Base-by-base conservation (phyloP, 1,140 invertebrate genomes). In the Drepana arcuata region DNA sequence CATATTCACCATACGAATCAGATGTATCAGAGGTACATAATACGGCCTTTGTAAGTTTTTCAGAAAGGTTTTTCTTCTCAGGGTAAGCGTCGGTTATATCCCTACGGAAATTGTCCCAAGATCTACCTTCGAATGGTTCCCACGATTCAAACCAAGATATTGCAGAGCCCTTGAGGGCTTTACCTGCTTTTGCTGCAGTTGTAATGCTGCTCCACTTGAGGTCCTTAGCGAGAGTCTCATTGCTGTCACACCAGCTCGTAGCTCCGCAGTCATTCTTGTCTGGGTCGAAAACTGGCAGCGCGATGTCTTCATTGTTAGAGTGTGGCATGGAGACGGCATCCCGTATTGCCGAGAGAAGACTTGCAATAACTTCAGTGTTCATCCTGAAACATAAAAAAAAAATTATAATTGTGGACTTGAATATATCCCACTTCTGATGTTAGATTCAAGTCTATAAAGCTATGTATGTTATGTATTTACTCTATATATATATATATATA, bases 151-250 rank as follows among this genome's bases (percentile, higher is more conserved):
- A 58, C 55, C 55, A 58, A 14, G 10, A 6, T 32, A 50, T 23
- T 7, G 55, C 46, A 29, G 46, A 58, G 6, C 55, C 55, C n/a
- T 31, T 34, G 7, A 57, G 34, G 37, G 54, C 49, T 18, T 52
- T 57, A 46, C 46, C 50, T 7, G 55, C 50, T 25, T 39, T 48
- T 0, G 42, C 36, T 0, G 41, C 50, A 1, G 24, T 40, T 0
- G 21, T 7, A 1, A 58, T n/a, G 10, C 49, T 37, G 16, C 40
- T 53, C 48, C 53, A 56, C 7, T 21, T 18, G 11, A 49, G 36
- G 18, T 53, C 46, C 7, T 18, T 12, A 1, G 24, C 14, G 12
- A 53, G 16, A 2, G 14, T 11, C 13, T 53, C 46, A 3, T 53
- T 39, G 6, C 23, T 41, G 7, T 24, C 14, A 21, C 54, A 58